phyloP scores from a whole-genome alignment of 2,113 vertebrate genomes.

The Zosterops hypoxanthus region DNA sequence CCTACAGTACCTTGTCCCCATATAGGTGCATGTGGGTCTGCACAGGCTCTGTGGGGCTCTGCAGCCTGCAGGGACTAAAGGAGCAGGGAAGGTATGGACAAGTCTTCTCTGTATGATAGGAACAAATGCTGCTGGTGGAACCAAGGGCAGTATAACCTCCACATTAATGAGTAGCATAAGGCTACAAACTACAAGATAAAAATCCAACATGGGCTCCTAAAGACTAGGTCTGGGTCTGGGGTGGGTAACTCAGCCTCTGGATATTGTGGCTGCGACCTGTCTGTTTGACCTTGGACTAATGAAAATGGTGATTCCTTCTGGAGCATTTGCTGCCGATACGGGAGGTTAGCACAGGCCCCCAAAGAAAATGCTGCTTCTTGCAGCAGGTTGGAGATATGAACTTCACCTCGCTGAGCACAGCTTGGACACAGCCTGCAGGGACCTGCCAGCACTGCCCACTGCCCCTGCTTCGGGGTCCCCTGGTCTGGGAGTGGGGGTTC shows the following conservation, averaged over 20 bases:
- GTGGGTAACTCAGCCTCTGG: neutral
- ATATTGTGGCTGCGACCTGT: neutral
- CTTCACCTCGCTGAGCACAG: rapidly evolving
- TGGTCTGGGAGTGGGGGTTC: rapidly evolving
- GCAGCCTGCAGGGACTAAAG: neutral
- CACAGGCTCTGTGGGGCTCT: neutral
- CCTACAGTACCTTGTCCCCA: neutral
- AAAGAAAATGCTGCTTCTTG: neutral
- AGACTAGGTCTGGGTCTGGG: rapidly evolving
- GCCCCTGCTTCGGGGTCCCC: rapidly evolving
- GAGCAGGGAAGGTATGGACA: neutral
- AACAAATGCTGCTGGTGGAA: neutral
- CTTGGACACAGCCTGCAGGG: rapidly evolving
- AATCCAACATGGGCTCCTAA: neutral
- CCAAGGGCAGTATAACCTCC: neutral
- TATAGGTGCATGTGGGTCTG: rapidly evolving
- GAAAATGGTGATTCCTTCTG: neutral
- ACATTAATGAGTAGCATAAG: neutral
- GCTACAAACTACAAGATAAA: neutral
- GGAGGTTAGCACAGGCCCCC: neutral
- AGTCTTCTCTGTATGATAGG: neutral
- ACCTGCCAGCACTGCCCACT: rapidly evolving
- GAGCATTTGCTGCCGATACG: rapidly evolving
- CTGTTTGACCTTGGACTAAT: neutral
- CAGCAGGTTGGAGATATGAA: rapidly evolving